A percentile compares a stretch with the other conserved stretches of the same genome.
Evolutionary conservation across 2,113 vertebrate genomes (phyloP).

Genomic region (Bagarius yarrelli): DNA sequence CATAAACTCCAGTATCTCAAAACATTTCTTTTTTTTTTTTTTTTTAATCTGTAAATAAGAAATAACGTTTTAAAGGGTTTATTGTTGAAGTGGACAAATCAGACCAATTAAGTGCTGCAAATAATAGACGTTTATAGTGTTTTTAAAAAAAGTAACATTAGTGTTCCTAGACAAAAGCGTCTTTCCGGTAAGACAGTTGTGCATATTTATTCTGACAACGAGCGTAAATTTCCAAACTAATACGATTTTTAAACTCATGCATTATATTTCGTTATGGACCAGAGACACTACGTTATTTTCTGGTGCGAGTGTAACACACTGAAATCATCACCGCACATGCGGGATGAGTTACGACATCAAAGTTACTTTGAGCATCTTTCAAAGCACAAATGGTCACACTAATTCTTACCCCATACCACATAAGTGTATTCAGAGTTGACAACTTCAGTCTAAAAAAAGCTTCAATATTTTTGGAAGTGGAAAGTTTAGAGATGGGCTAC

Average conservation of each 20-base stretch:
- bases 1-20: constrained; percentile 44
- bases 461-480: neutral
- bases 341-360: neutral
- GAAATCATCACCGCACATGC: constrained; percentile 4
- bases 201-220: constrained; percentile 30
- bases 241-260: neutral
- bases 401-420: constrained; percentile 31
- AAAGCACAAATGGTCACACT: constrained; percentile 49
- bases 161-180: constrained; percentile 37
- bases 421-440: constrained; percentile 11
- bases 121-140: constrained; percentile 47
- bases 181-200: constrained; percentile 40
- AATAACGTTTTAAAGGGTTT: constrained; percentile 37
- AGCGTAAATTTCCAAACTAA: neutral
- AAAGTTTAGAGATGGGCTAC: neutral
- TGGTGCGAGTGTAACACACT: constrained; percentile 20
- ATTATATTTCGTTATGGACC: neutral
- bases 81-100: constrained; percentile 37
- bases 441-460: neutral
- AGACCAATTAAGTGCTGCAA: constrained; percentile 33
- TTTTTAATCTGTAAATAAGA: constrained; percentile 46
- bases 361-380: neutral
- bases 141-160: constrained; percentile 53
- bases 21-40: constrained; percentile 27
- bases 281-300: constrained; percentile 42